A percentile compares a stretch with the other conserved stretches of the same genome.
These are phyloP conservation scores for Mionectes macconnelli DNA, from an alignment of 2,113 vertebrate genomes.

Conservation along the genomic window DNA sequence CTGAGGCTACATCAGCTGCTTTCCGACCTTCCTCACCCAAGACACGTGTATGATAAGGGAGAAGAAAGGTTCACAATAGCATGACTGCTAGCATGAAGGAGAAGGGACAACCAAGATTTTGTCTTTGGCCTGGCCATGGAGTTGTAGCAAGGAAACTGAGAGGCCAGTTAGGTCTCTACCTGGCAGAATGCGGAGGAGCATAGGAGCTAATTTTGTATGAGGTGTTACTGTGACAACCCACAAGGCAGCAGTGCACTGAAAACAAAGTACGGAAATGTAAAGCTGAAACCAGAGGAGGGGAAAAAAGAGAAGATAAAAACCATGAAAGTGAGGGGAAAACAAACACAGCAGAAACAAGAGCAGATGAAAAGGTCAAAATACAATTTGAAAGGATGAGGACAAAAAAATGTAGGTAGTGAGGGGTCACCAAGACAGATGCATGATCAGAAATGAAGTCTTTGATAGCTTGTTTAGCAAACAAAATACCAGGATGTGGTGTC, in stretches of 20 bases:
- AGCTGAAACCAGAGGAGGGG: not conserved
- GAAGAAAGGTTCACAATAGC: not conserved
- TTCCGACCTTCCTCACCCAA: not conserved
- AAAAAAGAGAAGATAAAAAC: not conserved
- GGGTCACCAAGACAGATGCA: not conserved
- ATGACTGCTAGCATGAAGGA: not conserved
- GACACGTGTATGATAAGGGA: not conserved
- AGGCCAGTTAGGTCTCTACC: not conserved
- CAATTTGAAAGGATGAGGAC: not conserved
- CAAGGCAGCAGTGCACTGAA: not conserved
- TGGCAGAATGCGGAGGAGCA: fast-evolving
- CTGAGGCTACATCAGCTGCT: not conserved
- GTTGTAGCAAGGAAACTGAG: not conserved
- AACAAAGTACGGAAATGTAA: not conserved
- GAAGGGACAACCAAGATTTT: not conserved
- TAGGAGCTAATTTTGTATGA: not conserved
- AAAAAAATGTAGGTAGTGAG: not conserved
- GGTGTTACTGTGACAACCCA: slow-evolving; percentile 42
- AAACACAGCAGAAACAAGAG: not conserved
- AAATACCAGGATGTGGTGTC: not conserved
- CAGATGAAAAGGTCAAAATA: not conserved
- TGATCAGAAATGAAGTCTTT: not conserved
- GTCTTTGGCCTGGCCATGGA: not conserved
- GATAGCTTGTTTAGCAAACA: not conserved
- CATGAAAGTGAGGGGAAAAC: not conserved